These are phyloP conservation scores for Tachycineta bicolor DNA, from an alignment of 2,113 vertebrate species.

Conservation along the genomic window DNA sequence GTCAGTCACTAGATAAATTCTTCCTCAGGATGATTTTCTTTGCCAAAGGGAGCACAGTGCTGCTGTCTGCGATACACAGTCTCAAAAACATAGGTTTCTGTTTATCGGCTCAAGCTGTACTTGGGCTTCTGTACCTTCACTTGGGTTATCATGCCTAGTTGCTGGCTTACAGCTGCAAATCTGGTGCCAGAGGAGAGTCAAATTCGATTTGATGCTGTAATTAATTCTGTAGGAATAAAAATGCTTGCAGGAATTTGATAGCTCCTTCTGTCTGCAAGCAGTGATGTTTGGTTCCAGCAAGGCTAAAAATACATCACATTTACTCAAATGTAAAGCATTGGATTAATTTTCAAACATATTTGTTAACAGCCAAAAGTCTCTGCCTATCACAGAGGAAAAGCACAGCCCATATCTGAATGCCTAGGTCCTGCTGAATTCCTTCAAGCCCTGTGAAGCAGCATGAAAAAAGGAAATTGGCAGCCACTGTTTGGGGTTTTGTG, in stretches of 20 bases:
- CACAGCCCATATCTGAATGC: not conserved
- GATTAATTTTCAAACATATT: constrained; percentile 30
- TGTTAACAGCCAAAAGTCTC: not conserved
- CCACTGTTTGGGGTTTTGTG: not conserved
- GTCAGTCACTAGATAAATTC: constrained; percentile 39
- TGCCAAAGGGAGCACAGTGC: constrained; percentile 4
- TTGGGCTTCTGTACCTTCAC: not conserved
- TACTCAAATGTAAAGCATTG: not conserved
- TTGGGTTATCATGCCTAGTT: not conserved
- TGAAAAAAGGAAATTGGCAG: not conserved
- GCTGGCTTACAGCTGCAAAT: not conserved
- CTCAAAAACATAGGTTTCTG: not conserved
- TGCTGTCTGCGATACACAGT: not conserved
- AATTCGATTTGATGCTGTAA: not conserved
- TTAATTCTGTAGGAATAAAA: constrained; percentile 34
- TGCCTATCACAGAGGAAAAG: not conserved
- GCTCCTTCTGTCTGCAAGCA: not conserved
- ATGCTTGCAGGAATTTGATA: constrained; percentile 1
- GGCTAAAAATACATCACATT: constrained; percentile 10
- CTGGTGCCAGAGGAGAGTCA: not conserved
- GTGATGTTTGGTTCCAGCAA: not conserved
- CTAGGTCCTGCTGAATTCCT: not conserved
- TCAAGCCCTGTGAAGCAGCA: not conserved
- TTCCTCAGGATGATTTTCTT: not conserved
- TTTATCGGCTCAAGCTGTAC: not conserved